Evolutionary conservation across 2,888 invertebrate genomes (phyloP).

Genomic region (Drosophila vallismaia): DNA sequence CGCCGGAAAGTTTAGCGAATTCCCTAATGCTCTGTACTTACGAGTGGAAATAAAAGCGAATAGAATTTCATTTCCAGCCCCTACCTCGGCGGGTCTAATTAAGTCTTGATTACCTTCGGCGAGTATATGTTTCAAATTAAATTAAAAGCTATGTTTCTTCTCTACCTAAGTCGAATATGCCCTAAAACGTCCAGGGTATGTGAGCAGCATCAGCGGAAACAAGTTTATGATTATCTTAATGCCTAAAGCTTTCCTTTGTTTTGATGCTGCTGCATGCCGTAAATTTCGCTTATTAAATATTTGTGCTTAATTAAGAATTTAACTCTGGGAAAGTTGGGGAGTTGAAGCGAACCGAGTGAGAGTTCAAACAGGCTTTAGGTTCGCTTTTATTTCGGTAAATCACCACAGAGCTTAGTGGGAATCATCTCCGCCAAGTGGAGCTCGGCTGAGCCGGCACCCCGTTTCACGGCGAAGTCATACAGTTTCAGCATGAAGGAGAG

Average conservation of each 20-base stretch:
- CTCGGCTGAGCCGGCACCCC: too few relatives aligned
- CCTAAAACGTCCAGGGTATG: conserved; percentile 7
- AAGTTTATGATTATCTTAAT: conserved; percentile 73
- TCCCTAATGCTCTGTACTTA: conserved; percentile 14
- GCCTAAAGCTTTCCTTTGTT: conserved; percentile 60
- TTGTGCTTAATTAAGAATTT: conserved; percentile 68
- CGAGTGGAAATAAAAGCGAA: background rate
- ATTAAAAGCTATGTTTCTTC: too few relatives aligned
- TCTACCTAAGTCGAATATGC: background rate
- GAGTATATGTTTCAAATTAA: too few relatives aligned
- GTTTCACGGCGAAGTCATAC: background rate
- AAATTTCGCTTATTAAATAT: conserved; percentile 74
- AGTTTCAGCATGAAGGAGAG: background rate
- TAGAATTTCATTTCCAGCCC: background rate
- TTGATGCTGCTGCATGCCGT: conserved; percentile 42
- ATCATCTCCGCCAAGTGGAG: background rate
- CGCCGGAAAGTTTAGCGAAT: background rate
- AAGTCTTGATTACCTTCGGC: background rate
- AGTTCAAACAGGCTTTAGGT: conserved; percentile 4
- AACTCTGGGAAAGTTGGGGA: conserved; percentile 48
- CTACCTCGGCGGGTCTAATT: background rate
- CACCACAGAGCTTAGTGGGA: background rate
- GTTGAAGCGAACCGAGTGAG: background rate
- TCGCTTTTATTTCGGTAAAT: background rate
- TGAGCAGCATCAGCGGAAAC: conserved; percentile 34